phyloP scores from a whole-genome alignment of 2,113 vertebrate genomes.

The Condylura cristata region DNA sequence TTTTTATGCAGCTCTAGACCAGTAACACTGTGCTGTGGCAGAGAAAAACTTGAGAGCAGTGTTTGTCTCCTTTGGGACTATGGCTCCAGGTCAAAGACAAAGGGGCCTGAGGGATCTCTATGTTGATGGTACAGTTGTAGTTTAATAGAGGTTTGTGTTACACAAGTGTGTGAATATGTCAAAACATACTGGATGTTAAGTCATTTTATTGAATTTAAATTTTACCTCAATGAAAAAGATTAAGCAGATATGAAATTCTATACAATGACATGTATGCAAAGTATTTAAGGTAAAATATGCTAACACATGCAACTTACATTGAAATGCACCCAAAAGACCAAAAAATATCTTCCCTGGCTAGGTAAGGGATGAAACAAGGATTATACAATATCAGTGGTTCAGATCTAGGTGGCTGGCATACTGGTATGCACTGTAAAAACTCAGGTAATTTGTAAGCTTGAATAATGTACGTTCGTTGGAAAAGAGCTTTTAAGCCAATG shows the following conservation, averaged over 20 bases:
- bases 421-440: background rate
- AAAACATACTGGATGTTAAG: background rate
- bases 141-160: background rate
- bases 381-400: background rate
- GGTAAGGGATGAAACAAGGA: background rate
- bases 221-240: background rate
- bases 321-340: background rate
- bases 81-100: background rate
- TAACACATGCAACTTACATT: background rate
- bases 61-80: background rate
- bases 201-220: slow-evolving; percentile 3
- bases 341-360: background rate
- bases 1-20: background rate
- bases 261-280: background rate
- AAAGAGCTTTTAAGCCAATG: background rate
- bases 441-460: background rate
- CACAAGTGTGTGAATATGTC: background rate
- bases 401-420: background rate
- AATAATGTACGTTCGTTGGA: no score
- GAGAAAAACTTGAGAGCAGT: background rate
- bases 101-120: background rate
- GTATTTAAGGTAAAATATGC: background rate
- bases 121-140: background rate
- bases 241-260: background rate
- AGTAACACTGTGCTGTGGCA: background rate